Evolutionary conservation across 2,113 vertebrate species (phyloP).

Genomic region (Alethe castanea): DNA sequence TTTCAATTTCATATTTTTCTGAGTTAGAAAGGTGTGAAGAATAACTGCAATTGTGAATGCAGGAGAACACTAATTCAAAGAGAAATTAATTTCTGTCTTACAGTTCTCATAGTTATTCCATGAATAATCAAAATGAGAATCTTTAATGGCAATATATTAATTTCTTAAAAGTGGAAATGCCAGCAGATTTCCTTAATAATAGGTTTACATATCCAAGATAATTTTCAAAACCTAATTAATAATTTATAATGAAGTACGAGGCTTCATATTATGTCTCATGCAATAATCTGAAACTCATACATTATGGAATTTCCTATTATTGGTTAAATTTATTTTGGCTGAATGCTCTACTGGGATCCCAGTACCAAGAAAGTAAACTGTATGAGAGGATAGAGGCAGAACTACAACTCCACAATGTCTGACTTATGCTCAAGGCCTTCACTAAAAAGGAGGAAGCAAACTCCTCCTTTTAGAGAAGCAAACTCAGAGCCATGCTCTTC

Average conservation of each 20-base stretch:
- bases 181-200: neutral
- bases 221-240: conserved; percentile 17
- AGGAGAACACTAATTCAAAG: neutral
- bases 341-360: neutral
- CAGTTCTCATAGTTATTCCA: neutral
- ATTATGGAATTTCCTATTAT: neutral
- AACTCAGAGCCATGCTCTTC: neutral
- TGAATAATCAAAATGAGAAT: neutral
- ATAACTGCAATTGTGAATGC: neutral
- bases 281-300: neutral
- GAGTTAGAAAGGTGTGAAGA: neutral
- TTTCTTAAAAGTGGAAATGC: neutral
- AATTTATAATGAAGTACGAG: neutral
- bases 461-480: neutral
- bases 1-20: neutral
- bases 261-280: neutral
- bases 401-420: neutral
- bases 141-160: neutral
- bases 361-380: neutral
- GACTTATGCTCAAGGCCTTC: neutral
- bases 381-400: neutral
- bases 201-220: neutral
- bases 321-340: neutral
- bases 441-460: neutral
- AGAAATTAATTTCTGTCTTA: neutral